Evolutionary conservation across 1,140 invertebrate genomes (phyloP), one percentile per base, ranked within the genome.

Genomic region (Panagrolaimus sp.): DNA sequence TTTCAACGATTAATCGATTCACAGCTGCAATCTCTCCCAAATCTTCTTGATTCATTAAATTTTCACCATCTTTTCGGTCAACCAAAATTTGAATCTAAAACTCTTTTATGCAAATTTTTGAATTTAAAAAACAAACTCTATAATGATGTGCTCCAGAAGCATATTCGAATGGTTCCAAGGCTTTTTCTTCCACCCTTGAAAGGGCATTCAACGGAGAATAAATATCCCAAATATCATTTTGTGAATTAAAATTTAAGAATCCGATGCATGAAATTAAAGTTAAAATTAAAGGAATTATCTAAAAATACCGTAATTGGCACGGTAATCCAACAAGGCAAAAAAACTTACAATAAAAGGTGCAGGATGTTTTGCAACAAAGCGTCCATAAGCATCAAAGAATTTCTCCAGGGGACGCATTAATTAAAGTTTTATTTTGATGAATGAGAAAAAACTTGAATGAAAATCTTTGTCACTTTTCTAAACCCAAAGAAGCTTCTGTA

Each of bases 191-290:
- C 3, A 75, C 62, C 66, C 78, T 48, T 52, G 79, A 79, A 17
- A 76, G 26, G 9, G 80, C 78, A 67, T 80, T 79, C 15, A 73
- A 43, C 43, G 78, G 78, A 10, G 78, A 68, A 66, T 80, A 80
- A 66, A 82, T 81, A 72, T 80, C 78, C 78, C 78, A 80, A 65
- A 80, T 80, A 66, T 80, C 79, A 58, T 80, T 80, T 67, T 80
- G 79, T 64, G 46, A 44, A 45, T 65, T 5, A 46, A 72, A 72
- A 17, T 73, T 72, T 12, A 63, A 32, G 1, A 65, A 43, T 38
- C 69, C 58, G 21, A 64, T 43, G 14, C 67, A 68, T 65, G 58
- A 73, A 73, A 62, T 71, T 73, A 17, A 52, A 10, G 76, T 78
- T 24, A 78, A 21, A 21, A 76, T 52, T 28, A 55, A 17, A 21